A percentile compares a stretch with the other conserved stretches of the same genome.
These are phyloP conservation scores for Ctena decussata DNA, from an alignment of 2,888 invertebrate species.

Conservation along the genomic window DNA sequence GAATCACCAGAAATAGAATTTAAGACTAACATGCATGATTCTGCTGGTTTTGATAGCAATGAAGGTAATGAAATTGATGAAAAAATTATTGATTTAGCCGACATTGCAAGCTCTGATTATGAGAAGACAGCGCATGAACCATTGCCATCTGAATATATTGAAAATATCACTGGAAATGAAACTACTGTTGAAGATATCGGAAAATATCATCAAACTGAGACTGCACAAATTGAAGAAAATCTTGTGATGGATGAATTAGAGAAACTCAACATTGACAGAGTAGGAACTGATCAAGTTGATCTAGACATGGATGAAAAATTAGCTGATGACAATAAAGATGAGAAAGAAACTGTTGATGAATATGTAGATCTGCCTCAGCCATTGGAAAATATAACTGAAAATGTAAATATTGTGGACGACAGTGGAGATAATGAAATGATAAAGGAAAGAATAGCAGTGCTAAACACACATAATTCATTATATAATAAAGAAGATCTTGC, in stretches of 20 bases:
- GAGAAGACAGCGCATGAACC: no score
- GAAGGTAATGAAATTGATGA: no score
- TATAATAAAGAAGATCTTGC: no score
- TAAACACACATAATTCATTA: no score
- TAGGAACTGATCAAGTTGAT: background rate
- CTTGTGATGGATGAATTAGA: background rate
- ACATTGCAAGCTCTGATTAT: no score
- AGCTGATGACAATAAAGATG: background rate
- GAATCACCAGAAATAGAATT: no score
- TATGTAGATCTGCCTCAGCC: no score
- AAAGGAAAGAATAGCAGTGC: background rate
- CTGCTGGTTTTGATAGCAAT: no score
- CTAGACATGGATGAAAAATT: background rate
- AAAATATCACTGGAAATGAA: conserved; percentile 2
- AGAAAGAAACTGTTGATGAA: background rate
- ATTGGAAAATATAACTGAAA: no score
- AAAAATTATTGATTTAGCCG: no score
- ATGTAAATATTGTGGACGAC: background rate
- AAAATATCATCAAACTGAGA: background rate
- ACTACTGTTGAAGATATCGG: background rate
- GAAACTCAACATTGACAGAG: background rate
- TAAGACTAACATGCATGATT: no score
- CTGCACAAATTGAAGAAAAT: background rate
- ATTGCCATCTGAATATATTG: no score
- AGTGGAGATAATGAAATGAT: background rate